Evolutionary conservation across 2,888 invertebrate species (phyloP), one percentile per base, ranked within the genome.

Genomic region (Luperina nickerlii): DNA sequence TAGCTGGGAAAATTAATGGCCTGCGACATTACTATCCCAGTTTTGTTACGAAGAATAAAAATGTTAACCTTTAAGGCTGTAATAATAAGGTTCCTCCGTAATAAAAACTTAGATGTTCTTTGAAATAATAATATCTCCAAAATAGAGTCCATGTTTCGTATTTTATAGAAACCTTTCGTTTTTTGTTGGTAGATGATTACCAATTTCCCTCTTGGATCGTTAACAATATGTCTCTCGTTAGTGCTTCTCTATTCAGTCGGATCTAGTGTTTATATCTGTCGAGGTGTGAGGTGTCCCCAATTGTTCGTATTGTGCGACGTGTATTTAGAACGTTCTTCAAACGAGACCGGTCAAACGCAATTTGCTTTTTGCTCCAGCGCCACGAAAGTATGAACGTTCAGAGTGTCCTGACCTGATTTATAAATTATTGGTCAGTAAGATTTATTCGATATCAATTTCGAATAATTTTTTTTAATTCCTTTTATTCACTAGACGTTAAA

Each of bases 1-100:
- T 89, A 82, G 87, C 78, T 81, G 82, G 70, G 82, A 85, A 82
- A 87, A 90, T 90, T 86, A 86, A 90, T 90, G 85, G 89, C 72
- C 87, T 82, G 86, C 74, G 85, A 84, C 88, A 83, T 89, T 82
- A 85, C 84, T 90, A 84, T 90, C 89, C 75, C 78, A 70, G 78
- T 86, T 86, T 82, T 82, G 78, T 76, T 78, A 42, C 69, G 42
- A 81, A 79, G 9, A 81, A 85, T 88, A 87, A 77, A 88, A 85
- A 78, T 85, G 70, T 84, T 88, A 87, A 87, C 89, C 85, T 88
- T 79, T 83, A 81, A 32, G 75, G 73, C 72, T 68, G 74, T 81
- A 79, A 87, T 78, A 82, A 87, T 88, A 85, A 87, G 82, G 79
- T 83, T 71, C 54, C 5, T 69, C 15, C 11, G 76, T 45, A 74